Evolutionary conservation across 1,140 invertebrate species (phyloP).

Genomic region (Diploscapter pachys): DNA sequence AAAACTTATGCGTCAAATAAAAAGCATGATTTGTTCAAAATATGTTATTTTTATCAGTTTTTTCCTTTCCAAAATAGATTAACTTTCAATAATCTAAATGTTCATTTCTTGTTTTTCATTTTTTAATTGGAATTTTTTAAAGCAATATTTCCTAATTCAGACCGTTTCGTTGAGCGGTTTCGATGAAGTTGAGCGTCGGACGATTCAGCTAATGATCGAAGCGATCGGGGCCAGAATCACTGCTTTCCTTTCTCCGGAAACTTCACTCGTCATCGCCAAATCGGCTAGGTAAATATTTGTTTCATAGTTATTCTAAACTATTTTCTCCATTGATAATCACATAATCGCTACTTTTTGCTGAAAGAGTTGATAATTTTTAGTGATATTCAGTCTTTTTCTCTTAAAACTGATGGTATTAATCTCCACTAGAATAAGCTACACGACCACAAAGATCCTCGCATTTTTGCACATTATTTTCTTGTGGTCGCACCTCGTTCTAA

Average conservation of each 20-base stretch:
- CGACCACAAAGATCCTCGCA: neutral
- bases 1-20: no score
- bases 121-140: no score
- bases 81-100: no score
- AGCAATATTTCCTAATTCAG: neutral
- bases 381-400: constrained; percentile 14
- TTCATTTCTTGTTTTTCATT: no score
- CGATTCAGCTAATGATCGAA: constrained; percentile 27
- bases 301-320: no score
- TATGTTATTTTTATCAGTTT: no score
- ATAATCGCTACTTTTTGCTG: neutral
- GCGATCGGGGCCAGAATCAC: constrained; percentile 20
- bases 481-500: no score
- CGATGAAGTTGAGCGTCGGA: constrained; percentile 18
- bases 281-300: no score
- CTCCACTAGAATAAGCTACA: neutral
- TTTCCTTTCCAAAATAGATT: no score
- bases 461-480: neutral
- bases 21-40: no score
- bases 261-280: constrained; percentile 14
- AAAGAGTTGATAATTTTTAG: constrained; percentile 4
- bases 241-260: constrained; percentile 2
- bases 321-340: constrained; percentile 21
- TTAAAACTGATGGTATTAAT: neutral
- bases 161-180: constrained; percentile 21